A percentile compares a stretch with the other conserved stretches of the same genome.
phyloP scores from a whole-genome alignment of 1,140 invertebrate species.

The Tetramorium simillimum region DNA sequence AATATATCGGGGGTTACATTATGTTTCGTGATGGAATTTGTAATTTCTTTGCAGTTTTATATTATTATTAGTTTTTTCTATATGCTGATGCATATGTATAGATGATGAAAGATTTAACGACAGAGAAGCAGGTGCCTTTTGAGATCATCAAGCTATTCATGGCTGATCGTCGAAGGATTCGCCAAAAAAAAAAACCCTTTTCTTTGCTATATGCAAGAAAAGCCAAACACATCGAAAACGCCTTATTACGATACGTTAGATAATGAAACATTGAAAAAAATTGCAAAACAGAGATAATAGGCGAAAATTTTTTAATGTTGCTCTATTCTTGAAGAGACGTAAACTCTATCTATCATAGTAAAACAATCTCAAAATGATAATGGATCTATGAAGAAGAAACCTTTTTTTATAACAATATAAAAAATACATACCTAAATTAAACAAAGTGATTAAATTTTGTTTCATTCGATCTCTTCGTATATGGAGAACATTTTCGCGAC shows the following conservation, averaged over 20 bases:
- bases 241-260: slow-evolving; percentile 77
- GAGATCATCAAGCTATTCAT: slow-evolving; percentile 73
- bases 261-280: slow-evolving; percentile 64
- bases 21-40: not conserved
- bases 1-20: not conserved
- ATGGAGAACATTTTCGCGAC: not conserved
- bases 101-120: not conserved
- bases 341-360: slow-evolving; percentile 11
- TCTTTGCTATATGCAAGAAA: slow-evolving; percentile 65
- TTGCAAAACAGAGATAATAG: slow-evolving; percentile 37
- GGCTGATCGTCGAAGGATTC: slow-evolving; percentile 64
- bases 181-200: slow-evolving; percentile 44
- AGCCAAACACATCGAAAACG: slow-evolving; percentile 79
- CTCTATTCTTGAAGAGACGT: slow-evolving; percentile 27
- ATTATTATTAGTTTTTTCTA: not conserved
- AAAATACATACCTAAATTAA: not conserved
- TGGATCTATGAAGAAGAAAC: not conserved
- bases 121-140: slow-evolving; percentile 68
- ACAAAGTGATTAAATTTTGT: not conserved
- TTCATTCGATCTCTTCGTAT: not conserved
- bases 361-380: not conserved
- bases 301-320: slow-evolving; percentile 63
- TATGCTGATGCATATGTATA: not conserved
- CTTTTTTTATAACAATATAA: slow-evolving; percentile 36
- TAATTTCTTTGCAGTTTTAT: not conserved